Base-by-base conservation (phyloP, 2,888 invertebrate genomes). In the Epirrhoe tristata region DNA sequence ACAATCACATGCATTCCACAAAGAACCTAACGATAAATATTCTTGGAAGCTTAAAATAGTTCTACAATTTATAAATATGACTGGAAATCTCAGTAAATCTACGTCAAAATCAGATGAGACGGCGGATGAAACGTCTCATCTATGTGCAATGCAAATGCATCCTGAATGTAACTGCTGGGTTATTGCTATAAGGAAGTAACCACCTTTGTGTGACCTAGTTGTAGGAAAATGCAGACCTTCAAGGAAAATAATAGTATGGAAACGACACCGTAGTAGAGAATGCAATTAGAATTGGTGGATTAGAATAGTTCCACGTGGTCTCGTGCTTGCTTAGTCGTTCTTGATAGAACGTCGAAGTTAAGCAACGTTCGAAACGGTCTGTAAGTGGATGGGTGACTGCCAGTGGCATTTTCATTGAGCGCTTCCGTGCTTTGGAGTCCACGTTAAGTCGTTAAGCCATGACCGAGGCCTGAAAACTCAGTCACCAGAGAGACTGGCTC, bases 151-250 rank as follows among this genome's bases (percentile, higher is more conserved):
- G 58, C 55, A 52, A 61, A 58, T 63, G 60, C 64, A 56, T 62
- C 68, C 55, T 63, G 60, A 31, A 53, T 36, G 17, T 53, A 50
- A 56, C 51, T 56, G 17, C 36, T 31, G 48, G 46, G 36, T 34
- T 31, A 43, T 51, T 53, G 64, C 57, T 64, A n/a, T n/a, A 59
- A 68, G 66, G 62, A 70, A 66, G 68, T 66, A 63, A 68, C 55
- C 36, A 46, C 60, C 59, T 53, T 24, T 1, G 46, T 5, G 36
- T 57, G 60, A 57, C 63, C 67, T 53, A 63, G 51, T 63, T 59
- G 54, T 8, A 46, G 14, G 5, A 6, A 46, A 46, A 6, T 48
- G 14, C 16, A 48, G 48, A 48, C 14, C 16, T 48, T 48, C 16
- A 7, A 16, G 48, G 16, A 16, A 16, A 16, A 16, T 6, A 16